Conservation (phyloP, 1,140 invertebrate genomes). For the Drosophila elegans region DNA sequence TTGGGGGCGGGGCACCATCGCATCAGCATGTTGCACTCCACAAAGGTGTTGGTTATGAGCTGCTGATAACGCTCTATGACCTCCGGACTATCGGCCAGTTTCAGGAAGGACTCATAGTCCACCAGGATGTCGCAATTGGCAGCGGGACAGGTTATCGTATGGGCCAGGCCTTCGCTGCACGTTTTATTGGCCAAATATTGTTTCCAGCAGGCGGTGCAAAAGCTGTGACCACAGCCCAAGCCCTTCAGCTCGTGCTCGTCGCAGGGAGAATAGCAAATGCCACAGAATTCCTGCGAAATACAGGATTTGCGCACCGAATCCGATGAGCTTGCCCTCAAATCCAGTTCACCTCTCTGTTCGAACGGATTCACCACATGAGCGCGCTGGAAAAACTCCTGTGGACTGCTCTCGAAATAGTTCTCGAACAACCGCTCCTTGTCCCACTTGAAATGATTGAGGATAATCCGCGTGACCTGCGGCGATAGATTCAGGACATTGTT, state of each 20-base stretch:
- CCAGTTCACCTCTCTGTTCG: background rate
- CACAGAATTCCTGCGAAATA: constrained; percentile 86
- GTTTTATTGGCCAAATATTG: constrained; percentile 99
- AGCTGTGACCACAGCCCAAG: constrained; percentile 97
- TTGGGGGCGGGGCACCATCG: constrained; percentile 99
- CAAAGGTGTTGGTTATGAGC: constrained; percentile 99
- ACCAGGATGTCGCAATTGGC: constrained; percentile 96
- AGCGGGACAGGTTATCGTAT: constrained; percentile 98
- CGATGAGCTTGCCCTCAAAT: background rate
- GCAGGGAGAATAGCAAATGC: constrained; percentile 84
- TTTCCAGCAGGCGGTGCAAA: constrained; percentile 97
- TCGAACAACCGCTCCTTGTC: constrained; percentile 99
- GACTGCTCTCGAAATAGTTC: constrained; percentile 97
- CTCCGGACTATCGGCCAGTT: constrained; percentile 94
- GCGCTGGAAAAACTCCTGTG: constrained; percentile 96
- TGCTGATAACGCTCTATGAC: constrained; percentile 98
- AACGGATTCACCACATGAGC: constrained; percentile 97
- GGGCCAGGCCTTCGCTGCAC: constrained; percentile 97
- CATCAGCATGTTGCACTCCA: constrained; percentile 97
- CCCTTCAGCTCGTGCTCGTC: constrained; percentile 98
- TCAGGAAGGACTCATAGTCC: constrained; percentile 98
- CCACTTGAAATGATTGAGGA: constrained; percentile 99
- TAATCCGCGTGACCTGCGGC: constrained; percentile 94
- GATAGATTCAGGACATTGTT: constrained; percentile 95
- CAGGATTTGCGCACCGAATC: background rate